Percentiles rank a stretch among this genome's conserved stretches.
phyloP scores from a whole-genome alignment of 2,113 vertebrate species.

The Oreochromis niloticus region DNA sequence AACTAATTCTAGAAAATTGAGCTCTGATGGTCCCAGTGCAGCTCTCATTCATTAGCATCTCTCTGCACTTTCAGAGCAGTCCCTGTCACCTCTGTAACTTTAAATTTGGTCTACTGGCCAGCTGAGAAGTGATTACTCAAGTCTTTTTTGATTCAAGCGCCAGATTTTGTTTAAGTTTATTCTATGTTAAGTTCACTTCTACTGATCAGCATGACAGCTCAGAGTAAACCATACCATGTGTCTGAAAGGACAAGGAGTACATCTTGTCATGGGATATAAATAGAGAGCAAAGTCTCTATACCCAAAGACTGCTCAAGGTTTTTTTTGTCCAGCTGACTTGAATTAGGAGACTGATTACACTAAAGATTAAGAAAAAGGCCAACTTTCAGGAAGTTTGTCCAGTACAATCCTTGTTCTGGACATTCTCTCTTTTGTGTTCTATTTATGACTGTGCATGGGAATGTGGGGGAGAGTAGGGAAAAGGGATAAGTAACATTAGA shows the following conservation, averaged over 20 bases:
- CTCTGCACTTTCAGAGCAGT: neutral
- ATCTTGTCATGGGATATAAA: slow-evolving; percentile 17
- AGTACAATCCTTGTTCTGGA: slow-evolving; percentile 50
- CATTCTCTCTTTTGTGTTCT: slow-evolving; percentile 57
- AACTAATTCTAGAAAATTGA: neutral
- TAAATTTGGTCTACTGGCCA: neutral
- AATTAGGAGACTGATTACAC: slow-evolving; percentile 29
- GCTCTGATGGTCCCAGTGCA: neutral
- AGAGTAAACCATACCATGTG: neutral
- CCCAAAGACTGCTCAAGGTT: neutral
- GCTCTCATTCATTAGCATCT: neutral
- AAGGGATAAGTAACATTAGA: slow-evolving; percentile 61
- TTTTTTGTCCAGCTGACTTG: slow-evolving; percentile 5
- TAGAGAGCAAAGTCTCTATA: slow-evolving; percentile 18
- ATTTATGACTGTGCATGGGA: slow-evolving; percentile 64
- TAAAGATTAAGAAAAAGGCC: slow-evolving; percentile 32
- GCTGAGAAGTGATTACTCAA: neutral
- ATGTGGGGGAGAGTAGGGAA: slow-evolving; percentile 53
- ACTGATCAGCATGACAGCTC: neutral
- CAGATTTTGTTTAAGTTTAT: neutral
- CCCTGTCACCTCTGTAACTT: neutral
- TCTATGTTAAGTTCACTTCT: neutral
- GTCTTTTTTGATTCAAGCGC: neutral
- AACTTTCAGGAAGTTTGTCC: slow-evolving; percentile 31
- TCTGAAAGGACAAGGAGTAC: neutral